Evolutionary conservation across 2,113 vertebrate species (phyloP), one percentile per base, ranked within the genome.

Genomic region (Probosciger aterrimus): DNA sequence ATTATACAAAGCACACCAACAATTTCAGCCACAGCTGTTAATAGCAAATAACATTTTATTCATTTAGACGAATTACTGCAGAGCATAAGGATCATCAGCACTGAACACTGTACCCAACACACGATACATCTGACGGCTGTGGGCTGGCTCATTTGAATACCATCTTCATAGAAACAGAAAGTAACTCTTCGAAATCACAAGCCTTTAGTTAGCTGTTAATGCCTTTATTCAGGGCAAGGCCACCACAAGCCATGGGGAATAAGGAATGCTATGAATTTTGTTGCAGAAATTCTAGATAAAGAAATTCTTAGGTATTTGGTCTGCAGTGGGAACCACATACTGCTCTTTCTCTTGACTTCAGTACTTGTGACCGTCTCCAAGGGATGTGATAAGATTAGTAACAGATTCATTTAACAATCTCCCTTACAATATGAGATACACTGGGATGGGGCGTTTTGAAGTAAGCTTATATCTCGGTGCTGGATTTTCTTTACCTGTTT

Each of bases 401-500:
- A 39, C 6, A 35, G 20, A 37, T 31, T 43, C 27, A 55, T n/a
- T 65, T 47, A 90, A 43, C 9, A 70, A 22, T 6, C 52, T 73
- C 47, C 35, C 23, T 69, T 46, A 18, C 13, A 59, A 30, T 11
- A 14, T 23, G 11, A 82, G 50, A 41, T 41, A 23, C 18, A 39
- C 17, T 14, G 22, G 47, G 18, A 46, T 24, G 30, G 43, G 9
- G 31, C 39, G 55, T 64, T 71, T 80, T 55, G 33, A 28, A 35
- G 27, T n/a, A 12, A 18, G 14, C 2, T 37, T 0, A 0, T 17
- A 3, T 1, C 3, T 4, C 23, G 2, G 11, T 16, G n/a, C 8
- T 11, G 19, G 39, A n/a, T 7, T 43, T 6, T 19, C 18, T 59
- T 97, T 90, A 99, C 99, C 99, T 99, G 98, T 99, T 99, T 11